Evolutionary conservation across 1,140 invertebrate species (phyloP).

Genomic region (Holotrichia oblita): DNA sequence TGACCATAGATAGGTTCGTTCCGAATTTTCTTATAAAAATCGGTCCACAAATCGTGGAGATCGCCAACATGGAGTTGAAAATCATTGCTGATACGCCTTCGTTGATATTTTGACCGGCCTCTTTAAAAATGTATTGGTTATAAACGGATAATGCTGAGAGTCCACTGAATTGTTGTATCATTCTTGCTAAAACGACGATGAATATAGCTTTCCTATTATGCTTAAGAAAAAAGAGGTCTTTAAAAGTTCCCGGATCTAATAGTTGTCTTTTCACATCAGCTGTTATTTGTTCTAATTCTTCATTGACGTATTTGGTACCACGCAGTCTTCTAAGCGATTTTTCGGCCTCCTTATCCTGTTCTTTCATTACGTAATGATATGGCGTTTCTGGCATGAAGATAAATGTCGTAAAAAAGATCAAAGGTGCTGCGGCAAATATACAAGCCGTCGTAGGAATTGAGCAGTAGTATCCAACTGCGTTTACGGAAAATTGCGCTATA

Average conservation of each 20-base stretch:
- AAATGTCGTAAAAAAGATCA: constrained; percentile 54
- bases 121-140: constrained; percentile 40
- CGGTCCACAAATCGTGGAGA: constrained; percentile 66
- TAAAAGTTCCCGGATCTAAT: constrained; percentile 55
- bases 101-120: constrained; percentile 65
- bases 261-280: constrained; percentile 52
- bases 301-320: constrained; percentile 49
- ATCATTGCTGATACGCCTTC: constrained; percentile 69
- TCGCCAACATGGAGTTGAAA: constrained; percentile 63
- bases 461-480: constrained; percentile 71
- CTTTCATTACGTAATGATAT: constrained; percentile 70
- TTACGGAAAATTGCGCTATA: constrained; percentile 74
- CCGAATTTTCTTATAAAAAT: constrained; percentile 78
- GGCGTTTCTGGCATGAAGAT: constrained; percentile 82
- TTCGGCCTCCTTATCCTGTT: constrained; percentile 8
- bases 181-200: constrained; percentile 1
- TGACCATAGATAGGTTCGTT: constrained; percentile 72
- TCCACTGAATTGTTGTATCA: constrained; percentile 34
- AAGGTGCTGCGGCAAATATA: constrained; percentile 67
- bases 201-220: constrained; percentile 52
- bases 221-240: constrained; percentile 51
- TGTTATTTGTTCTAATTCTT: constrained; percentile 52
- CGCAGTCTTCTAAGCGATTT: constrained; percentile 48
- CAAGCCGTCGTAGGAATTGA: constrained; percentile 68
- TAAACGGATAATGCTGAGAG: constrained; percentile 29